phyloP scores from a whole-genome alignment of 2,113 vertebrate genomes.

The Synodontis membranacea region DNA sequence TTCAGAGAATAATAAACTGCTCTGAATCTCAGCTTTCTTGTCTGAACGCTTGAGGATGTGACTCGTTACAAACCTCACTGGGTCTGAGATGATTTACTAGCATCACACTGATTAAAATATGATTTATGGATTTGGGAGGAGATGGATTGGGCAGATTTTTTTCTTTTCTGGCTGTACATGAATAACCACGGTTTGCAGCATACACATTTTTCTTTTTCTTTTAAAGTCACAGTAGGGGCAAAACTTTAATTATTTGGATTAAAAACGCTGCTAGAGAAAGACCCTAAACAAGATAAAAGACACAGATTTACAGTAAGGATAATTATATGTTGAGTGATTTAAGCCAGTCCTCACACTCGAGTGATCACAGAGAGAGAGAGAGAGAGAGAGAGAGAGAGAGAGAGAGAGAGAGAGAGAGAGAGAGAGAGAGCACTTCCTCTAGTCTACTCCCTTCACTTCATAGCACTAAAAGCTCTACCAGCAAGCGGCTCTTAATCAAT shows the following conservation, averaged over 20 bases:
- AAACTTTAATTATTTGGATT: neutral
- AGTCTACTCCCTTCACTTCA: conserved; percentile 41
- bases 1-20: neutral
- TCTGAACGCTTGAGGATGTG: neutral
- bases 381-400: too few relatives aligned
- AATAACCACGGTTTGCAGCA: neutral
- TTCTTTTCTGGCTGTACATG: neutral
- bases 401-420: too few relatives aligned
- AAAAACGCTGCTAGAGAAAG: neutral
- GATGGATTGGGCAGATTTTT: neutral
- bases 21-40: neutral
- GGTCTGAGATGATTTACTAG: neutral
- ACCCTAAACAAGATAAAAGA: conserved; percentile 24
- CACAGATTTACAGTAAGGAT: conserved; percentile 56
- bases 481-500: neutral
- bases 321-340: conserved; percentile 54
- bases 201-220: neutral
- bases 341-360: conserved; percentile 58
- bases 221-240: neutral
- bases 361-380: conserved; percentile 59
- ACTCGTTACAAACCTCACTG: neutral
- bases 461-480: neutral
- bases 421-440: conserved; percentile 43
- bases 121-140: neutral
- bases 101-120: neutral